phyloP scores from a whole-genome alignment of 2,797 vertebrate species.

The Enteromius argenteus region DNA sequence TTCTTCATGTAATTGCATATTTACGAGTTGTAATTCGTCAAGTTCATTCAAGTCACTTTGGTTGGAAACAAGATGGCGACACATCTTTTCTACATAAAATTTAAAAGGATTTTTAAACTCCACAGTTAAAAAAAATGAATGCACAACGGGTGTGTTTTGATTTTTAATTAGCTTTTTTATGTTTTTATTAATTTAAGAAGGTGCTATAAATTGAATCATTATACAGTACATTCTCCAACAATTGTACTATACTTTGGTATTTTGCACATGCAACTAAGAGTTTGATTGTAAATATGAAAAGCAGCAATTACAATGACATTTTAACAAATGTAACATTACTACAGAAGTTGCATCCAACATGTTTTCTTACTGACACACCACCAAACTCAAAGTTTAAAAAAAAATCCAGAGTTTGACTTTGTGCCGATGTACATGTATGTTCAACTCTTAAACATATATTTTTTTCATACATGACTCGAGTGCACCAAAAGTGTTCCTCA shows the following conservation, averaged over 20 bases:
- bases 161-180: neutral
- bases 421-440: neutral
- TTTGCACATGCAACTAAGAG: neutral
- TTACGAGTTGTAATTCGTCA: neutral
- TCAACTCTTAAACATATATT: neutral
- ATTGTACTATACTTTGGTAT: neutral
- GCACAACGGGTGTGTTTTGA: neutral
- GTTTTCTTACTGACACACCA: neutral
- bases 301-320: neutral
- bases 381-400: neutral
- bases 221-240: neutral
- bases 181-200: neutral
- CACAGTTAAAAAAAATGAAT: neutral
- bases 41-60: neutral
- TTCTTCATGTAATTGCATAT: neutral
- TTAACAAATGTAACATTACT: neutral
- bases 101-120: neutral
- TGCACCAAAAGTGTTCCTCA: constrained; percentile 1
- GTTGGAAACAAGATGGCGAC: neutral
- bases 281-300: neutral
- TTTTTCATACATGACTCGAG: neutral
- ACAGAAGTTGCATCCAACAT: neutral
- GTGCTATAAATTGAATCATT: neutral
- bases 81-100: neutral
- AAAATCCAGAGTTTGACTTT: neutral